Evolutionary conservation across 2,113 vertebrate genomes (phyloP).

Genomic region (Phalacrocorax carbo): DNA sequence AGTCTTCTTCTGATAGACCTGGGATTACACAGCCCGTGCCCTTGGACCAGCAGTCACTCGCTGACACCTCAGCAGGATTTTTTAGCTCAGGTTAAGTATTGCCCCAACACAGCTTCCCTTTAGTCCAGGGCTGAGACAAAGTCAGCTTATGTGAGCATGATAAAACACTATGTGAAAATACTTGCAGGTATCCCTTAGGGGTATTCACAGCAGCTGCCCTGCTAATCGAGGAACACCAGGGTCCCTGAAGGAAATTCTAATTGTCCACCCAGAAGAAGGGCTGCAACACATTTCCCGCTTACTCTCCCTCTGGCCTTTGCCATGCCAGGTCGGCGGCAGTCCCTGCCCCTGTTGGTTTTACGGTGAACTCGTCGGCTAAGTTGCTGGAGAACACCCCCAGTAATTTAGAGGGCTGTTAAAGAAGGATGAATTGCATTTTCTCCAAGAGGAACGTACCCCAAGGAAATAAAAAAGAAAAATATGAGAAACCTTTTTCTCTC

Average conservation of each 20-base stretch:
- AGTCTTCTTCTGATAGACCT: background rate
- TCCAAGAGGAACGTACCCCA: background rate
- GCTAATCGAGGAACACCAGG: background rate
- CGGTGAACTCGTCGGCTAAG: background rate
- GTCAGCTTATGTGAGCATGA: background rate
- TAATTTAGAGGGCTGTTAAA: background rate
- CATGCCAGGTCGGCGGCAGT: background rate
- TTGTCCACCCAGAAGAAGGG: background rate
- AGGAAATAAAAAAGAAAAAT: background rate
- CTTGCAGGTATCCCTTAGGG: background rate
- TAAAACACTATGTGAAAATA: background rate
- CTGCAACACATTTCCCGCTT: background rate
- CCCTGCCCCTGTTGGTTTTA: background rate
- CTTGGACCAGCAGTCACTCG: background rate
- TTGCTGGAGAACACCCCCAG: background rate
- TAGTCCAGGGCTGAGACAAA: background rate
- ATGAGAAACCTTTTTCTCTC: background rate
- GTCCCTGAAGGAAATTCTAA: background rate
- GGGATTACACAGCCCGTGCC: background rate
- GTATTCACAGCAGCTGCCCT: background rate
- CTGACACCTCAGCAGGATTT: background rate
- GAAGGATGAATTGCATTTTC: background rate
- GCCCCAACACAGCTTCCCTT: background rate
- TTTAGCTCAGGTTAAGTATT: background rate
- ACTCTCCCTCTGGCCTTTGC: background rate